These are phyloP conservation scores for Neoaliturus tenellus DNA, from an alignment of 2,888 invertebrate genomes.

Conservation along the genomic window DNA sequence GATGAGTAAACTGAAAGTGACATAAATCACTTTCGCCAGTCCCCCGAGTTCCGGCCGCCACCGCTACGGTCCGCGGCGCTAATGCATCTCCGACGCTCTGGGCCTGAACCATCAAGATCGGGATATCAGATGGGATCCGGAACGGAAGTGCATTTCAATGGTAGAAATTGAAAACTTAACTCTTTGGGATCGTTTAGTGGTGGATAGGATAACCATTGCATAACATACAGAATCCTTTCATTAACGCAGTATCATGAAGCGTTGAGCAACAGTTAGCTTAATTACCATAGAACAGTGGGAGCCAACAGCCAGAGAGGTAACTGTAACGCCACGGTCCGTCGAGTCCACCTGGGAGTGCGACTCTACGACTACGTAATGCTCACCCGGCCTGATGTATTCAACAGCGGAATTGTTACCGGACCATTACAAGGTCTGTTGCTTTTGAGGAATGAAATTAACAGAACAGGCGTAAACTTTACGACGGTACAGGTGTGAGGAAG, in stretches of 20 bases:
- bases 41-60: not conserved
- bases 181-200: no score
- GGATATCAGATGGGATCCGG: not conserved
- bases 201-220: no score
- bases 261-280: not conserved
- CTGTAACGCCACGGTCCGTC: not conserved
- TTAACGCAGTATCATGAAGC: not conserved
- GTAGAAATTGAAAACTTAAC: no score
- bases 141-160: no score
- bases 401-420: not conserved
- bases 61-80: not conserved
- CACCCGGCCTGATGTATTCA: not conserved
- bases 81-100: not conserved
- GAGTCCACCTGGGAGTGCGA: not conserved
- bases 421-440: not conserved
- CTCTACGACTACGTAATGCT: no score
- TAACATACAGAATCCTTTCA: no score
- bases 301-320: not conserved
- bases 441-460: not conserved
- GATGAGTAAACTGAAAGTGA: not conserved
- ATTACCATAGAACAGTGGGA: not conserved
- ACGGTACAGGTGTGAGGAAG: no score
- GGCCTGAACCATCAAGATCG: not conserved
- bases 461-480: not conserved
- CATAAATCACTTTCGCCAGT: constrained; percentile 24